Conservation (phyloP, 2,797 vertebrate genomes). For the Perodicticus potto region DNA sequence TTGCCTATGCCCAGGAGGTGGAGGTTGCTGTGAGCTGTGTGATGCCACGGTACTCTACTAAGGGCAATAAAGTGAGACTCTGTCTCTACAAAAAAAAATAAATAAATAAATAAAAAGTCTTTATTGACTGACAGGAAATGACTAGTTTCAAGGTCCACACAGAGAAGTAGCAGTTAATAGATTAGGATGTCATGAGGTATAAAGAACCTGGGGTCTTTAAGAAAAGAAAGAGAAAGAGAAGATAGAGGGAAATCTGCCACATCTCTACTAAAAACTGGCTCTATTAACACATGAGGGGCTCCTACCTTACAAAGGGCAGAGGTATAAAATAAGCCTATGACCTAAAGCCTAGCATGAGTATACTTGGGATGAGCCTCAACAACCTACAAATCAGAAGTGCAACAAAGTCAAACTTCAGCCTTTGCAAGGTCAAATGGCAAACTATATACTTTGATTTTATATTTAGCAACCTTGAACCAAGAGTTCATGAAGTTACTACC, state of each 20-base stretch:
- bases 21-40: too few species aligned
- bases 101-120: too few species aligned
- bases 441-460: not conserved
- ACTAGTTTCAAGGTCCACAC: conserved; percentile 24
- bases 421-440: not conserved
- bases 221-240: conserved; percentile 10
- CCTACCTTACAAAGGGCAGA: not conserved
- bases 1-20: too few species aligned
- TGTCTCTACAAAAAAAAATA: too few species aligned
- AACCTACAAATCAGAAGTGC: conserved; percentile 25
- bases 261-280: not conserved
- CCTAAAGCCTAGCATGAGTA: conserved; percentile 1
- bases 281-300: not conserved
- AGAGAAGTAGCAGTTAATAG: not conserved
- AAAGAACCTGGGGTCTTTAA: not conserved
- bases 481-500: not conserved
- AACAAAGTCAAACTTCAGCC: not conserved
- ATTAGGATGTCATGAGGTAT: not conserved
- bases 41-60: too few species aligned
- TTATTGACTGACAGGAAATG: conserved; percentile 36
- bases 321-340: conserved; percentile 12
- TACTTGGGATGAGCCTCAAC: not conserved
- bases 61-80: too few species aligned
- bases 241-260: not conserved
- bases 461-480: conserved; percentile 14